Percentiles rank a stretch among this genome's conserved stretches.
Evolutionary conservation across 2,888 invertebrate genomes (phyloP).

Genomic region (Megastigmus dorsalis): DNA sequence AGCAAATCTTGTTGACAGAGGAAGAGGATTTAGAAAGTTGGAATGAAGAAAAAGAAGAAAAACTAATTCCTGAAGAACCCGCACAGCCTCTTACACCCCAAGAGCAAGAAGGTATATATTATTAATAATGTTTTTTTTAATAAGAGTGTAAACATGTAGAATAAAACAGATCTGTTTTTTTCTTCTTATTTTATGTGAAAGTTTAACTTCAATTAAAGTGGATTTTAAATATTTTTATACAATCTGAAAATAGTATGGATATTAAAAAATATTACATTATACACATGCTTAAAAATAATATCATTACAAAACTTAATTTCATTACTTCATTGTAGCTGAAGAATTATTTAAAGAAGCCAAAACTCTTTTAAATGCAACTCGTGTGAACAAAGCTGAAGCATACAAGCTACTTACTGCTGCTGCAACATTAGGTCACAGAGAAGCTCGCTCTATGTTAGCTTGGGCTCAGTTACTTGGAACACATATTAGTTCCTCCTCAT

Average conservation of each 20-base stretch:
- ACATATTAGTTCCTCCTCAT: slow-evolving; percentile 75
- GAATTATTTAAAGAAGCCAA: slow-evolving; percentile 84
- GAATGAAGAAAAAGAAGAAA: slow-evolving; percentile 57
- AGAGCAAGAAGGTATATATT: slow-evolving; percentile 79
- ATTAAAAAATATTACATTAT: too few relatives aligned
- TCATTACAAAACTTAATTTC: background rate
- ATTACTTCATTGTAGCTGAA: slow-evolving; percentile 81
- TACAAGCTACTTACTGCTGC: slow-evolving; percentile 87
- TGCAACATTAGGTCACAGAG: slow-evolving; percentile 86
- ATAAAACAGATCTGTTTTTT: too few relatives aligned
- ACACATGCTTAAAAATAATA: too few relatives aligned
- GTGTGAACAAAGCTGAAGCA: slow-evolving; percentile 83
- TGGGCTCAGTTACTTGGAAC: slow-evolving; percentile 93
- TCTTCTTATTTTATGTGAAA: too few relatives aligned
- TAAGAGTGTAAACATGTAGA: too few relatives aligned
- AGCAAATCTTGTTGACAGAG: slow-evolving; percentile 42
- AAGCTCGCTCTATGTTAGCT: slow-evolving; percentile 89
- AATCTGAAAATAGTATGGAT: background rate
- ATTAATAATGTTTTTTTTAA: too few relatives aligned
- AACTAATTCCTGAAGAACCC: slow-evolving; percentile 75
- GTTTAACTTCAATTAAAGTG: background rate
- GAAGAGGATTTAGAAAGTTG: slow-evolving; percentile 56
- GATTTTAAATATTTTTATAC: background rate
- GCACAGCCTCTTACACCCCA: slow-evolving; percentile 79
- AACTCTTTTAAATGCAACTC: slow-evolving; percentile 82